Evolutionary conservation across 1,140 invertebrate species (phyloP), one percentile per base, ranked within the genome.

Genomic region (Tyrophagus putrescentiae): DNA sequence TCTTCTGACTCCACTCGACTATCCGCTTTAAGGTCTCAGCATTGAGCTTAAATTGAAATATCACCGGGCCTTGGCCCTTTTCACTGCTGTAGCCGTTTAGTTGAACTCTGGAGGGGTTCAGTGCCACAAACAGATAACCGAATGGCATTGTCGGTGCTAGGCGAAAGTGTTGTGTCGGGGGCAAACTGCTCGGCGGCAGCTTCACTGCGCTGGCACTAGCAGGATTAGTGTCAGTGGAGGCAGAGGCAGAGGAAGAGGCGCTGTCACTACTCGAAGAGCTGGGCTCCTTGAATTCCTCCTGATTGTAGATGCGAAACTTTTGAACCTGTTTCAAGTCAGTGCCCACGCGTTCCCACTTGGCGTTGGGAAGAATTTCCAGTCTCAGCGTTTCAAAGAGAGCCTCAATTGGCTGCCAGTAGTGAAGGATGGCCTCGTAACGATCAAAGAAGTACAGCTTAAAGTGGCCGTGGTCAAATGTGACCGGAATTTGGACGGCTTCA

Each of bases 371-470:
- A 7, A 48, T 48, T 48, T 48, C 45, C 9, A 7, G 9, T 9
- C 13, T 7, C 45, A 48, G 7, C 9, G 7, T 48, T 7, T 48
- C 21, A 48, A 9, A 48, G 7, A 48, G 21, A 7, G 45, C 45
- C 23, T 48, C 45, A 29, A 48, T 18, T 7, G 45, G 45, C 18
- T 48, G 45, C 45, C 45, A 48, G 18, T 48, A 48, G 45, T 48
- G 45, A 48, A 48, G 7, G 21, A 48, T 18, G 31, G 45, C 45
- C 31, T 48, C 45, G 45, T 48, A 48, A 7, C 18, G 45, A 21
- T 48, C 45, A 48, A 48, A 48, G 21, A 48, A 48, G 18, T 7
- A 18, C 18, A 48, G 21, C 18, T 18, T 48, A 21, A 48, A 48
- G 31, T 48, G 45, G 7, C 45, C 45, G 31, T 48, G 7, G 6